Percentiles rank a stretch among this genome's conserved stretches.
phyloP scores from a whole-genome alignment of 2,888 invertebrate genomes.

The Drosophila percnosoma region DNA sequence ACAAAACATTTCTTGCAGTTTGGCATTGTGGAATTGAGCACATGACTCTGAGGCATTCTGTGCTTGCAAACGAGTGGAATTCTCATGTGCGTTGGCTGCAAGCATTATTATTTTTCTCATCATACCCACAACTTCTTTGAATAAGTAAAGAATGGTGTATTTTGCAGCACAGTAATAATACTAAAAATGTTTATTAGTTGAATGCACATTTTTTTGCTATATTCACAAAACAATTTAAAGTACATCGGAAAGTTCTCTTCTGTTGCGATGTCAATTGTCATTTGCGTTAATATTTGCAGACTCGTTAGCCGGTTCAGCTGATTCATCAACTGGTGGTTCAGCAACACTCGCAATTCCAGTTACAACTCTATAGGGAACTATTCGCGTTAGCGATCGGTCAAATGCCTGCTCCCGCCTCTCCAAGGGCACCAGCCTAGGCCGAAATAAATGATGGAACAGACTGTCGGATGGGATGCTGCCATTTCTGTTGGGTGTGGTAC shows the following conservation, averaged over 20 bases:
- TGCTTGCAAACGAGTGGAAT: neutral
- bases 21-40: slow-evolving; percentile 23
- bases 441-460: slow-evolving; percentile 51
- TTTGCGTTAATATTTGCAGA: neutral
- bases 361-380: slow-evolving; percentile 21
- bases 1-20: neutral
- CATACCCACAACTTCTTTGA: neutral
- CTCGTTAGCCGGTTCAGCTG: neutral
- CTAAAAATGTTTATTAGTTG: slow-evolving; percentile 2
- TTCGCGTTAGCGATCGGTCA: slow-evolving; percentile 2
- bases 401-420: neutral
- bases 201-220: neutral
- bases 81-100: slow-evolving; percentile 2
- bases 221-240: slow-evolving; percentile 49
- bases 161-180: neutral
- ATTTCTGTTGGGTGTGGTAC: neutral
- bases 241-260: neutral
- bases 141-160: neutral
- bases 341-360: slow-evolving; percentile 2
- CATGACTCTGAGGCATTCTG: slow-evolving; percentile 5
- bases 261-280: slow-evolving; percentile 11
- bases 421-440: slow-evolving; percentile 5
- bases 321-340: neutral
- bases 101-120: neutral
- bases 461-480: slow-evolving; percentile 5